phyloP scores from a whole-genome alignment of 2,888 invertebrate genomes.

The Sinelater perroti region DNA sequence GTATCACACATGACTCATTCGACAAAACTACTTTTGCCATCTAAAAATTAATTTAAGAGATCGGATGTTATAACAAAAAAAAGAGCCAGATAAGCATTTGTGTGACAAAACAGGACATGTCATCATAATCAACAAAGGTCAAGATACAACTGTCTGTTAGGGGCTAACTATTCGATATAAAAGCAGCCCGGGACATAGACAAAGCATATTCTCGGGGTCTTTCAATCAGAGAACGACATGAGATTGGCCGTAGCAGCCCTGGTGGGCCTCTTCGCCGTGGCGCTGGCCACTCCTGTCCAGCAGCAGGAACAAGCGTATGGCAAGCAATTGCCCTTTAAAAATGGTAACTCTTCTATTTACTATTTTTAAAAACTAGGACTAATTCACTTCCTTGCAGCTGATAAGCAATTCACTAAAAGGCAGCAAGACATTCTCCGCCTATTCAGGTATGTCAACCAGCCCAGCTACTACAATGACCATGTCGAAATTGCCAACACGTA shows the following conservation, averaged over 20 bases:
- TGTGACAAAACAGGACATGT: background rate
- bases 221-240: constrained; percentile 39
- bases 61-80: background rate
- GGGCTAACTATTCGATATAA: background rate
- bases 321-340: constrained; percentile 40
- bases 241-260: constrained; percentile 29
- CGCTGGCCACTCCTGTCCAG: constrained; percentile 57
- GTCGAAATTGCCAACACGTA: constrained; percentile 67
- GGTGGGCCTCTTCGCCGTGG: constrained; percentile 36
- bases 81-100: background rate
- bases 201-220: constrained; percentile 13
- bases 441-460: constrained; percentile 50
- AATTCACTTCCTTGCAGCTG: constrained; percentile 59
- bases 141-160: background rate
- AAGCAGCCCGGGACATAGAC: background rate
- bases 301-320: constrained; percentile 23
- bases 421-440: constrained; percentile 54
- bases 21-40: background rate
- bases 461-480: constrained; percentile 54
- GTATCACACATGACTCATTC: no score
- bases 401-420: constrained; percentile 35
- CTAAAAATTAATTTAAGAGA: background rate
- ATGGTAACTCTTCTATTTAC: constrained; percentile 52
- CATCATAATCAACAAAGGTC: constrained; percentile 1
- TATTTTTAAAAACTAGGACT: no score